A percentile compares a stretch with the other conserved stretches of the same genome.
Conservation (phyloP, 2,113 vertebrate genomes). For the Bombycilla garrulus region DNA sequence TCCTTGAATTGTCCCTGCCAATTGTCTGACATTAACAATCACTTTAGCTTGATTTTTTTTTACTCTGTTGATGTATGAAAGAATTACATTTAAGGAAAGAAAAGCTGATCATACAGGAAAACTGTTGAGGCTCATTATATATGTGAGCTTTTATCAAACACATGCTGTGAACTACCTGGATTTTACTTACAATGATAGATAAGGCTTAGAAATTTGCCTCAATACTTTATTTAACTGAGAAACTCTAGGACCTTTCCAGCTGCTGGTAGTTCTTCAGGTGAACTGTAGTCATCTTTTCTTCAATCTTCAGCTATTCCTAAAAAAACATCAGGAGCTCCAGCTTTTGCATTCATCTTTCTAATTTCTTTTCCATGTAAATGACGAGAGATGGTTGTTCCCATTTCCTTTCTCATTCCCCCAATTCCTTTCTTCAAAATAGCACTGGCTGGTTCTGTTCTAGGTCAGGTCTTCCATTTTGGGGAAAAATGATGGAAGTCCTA, state of each 20-base stretch:
- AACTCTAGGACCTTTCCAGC: not conserved
- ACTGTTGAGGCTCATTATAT: not conserved
- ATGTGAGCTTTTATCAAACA: not conserved
- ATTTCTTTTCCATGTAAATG: not conserved
- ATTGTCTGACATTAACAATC: not conserved
- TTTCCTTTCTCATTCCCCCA: not conserved
- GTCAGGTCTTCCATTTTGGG: not conserved
- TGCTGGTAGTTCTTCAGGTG: not conserved
- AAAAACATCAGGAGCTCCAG: not conserved
- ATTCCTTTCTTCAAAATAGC: not conserved
- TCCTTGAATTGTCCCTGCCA: conserved; percentile 37
- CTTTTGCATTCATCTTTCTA: not conserved
- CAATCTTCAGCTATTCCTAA: not conserved
- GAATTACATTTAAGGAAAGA: not conserved
- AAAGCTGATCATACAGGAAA: not conserved
- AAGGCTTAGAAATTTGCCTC: not conserved
- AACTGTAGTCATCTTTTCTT: not conserved
- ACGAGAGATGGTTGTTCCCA: not conserved
- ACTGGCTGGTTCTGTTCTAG: not conserved
- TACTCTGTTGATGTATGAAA: not conserved
- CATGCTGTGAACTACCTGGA: not conserved
- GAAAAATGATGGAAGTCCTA: not conserved
- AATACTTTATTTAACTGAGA: not conserved
- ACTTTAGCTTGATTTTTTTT: not conserved
- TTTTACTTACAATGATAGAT: not conserved